Evolutionary conservation across 1,140 invertebrate species (phyloP), one percentile per base, ranked within the genome.

Genomic region (Lasioglossum baleicum): DNA sequence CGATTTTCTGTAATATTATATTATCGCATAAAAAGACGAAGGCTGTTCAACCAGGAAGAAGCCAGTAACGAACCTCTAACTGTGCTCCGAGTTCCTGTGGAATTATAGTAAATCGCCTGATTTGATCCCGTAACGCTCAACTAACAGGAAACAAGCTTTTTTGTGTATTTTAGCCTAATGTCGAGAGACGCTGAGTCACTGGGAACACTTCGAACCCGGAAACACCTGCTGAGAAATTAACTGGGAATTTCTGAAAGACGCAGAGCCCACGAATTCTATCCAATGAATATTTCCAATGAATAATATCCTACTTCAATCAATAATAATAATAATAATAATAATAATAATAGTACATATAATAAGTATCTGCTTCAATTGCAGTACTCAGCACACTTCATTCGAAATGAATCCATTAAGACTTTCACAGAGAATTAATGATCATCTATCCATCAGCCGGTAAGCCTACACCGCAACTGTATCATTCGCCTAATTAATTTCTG

Each of bases 71-170:
- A 83, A 40, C n/a, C 26, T 26, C 26, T 26, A 26, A 26, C 26
- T 26, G 26, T 26, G 26, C 26, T 26, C 26, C 5, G 20, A 60
- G 7, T 69, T 31, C 17, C 58, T 40, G 35, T 8, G n/a, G 22
- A 44, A n/a, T 68, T 40, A 8, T 7, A 48, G 20, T 73, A 71
- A 77, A 77, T 84, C 65, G 42, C 61, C 69, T 58, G 48, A 80
- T 75, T 68, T 63, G 8, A 15, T 75, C 64, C 26, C 53, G 56
- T 60, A 81, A 85, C 31, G 44, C 70, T 85, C 61, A 35, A 74
- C 20, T 77, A 77, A 77, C 58, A 53, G 73, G 56, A 26, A 68
- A 69, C 68, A 13, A 53, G 56, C 31, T 61, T 26, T 40, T 68
- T 51, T 61, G 11, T 8, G 7, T 7, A 3, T 56, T 20, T 51